phyloP scores from a whole-genome alignment of 1,140 invertebrate genomes.

The Bactericera cockerelli region DNA sequence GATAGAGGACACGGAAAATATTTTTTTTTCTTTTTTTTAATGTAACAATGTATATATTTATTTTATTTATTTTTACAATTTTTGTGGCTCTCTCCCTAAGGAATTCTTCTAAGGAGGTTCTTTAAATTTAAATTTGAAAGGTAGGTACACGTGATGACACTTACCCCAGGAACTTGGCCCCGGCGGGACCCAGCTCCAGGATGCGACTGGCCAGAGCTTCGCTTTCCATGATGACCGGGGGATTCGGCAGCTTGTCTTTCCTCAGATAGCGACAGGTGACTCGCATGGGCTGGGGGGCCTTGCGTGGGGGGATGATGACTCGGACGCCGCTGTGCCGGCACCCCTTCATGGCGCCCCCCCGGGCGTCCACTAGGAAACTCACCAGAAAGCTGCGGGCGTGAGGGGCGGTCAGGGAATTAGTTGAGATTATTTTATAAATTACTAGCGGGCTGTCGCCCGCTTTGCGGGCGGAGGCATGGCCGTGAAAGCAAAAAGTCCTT shows the following conservation, averaged over 20 bases:
- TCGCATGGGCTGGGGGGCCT: constrained; percentile 80
- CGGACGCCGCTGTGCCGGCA: constrained; percentile 87
- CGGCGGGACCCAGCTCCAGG: constrained; percentile 85
- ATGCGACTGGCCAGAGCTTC: constrained; percentile 84
- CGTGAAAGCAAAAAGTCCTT: too few species aligned
- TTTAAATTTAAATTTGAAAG: too few species aligned
- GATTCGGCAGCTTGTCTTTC: constrained; percentile 58
- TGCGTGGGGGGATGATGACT: constrained; percentile 85
- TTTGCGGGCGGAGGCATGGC: too few species aligned
- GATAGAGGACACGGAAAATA: too few species aligned
- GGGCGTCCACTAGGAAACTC: constrained; percentile 91
- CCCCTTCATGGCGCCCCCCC: constrained; percentile 90
- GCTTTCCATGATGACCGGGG: constrained; percentile 87
- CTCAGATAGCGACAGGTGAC: constrained; percentile 82
- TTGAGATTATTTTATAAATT: constrained; percentile 8
- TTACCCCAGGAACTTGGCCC: constrained; percentile 89
- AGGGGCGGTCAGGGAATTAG: too few species aligned
- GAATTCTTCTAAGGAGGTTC: too few species aligned
- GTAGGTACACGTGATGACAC: too few species aligned
- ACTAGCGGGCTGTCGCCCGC: too few species aligned
- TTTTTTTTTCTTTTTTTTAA: too few species aligned
- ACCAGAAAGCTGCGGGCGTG: constrained; percentile 80
- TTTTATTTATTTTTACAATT: too few species aligned
- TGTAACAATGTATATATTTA: too few species aligned
- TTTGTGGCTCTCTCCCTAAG: too few species aligned